phyloP scores from a whole-genome alignment of 1,140 invertebrate genomes.

The Steinernema khuongi region DNA sequence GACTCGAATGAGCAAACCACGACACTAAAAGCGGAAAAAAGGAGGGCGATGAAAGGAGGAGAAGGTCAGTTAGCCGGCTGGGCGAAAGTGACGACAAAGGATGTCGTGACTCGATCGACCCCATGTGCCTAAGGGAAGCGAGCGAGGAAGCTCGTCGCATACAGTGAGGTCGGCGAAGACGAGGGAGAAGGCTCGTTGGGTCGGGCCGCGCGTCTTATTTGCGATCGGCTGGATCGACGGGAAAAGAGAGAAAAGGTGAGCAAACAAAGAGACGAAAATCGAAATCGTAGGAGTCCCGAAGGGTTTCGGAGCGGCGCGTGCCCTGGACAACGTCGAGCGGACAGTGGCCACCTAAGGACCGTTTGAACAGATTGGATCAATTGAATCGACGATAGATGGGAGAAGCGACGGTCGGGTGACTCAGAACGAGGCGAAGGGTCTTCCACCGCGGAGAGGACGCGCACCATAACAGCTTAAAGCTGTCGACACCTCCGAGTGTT shows the following conservation, averaged over 20 bases:
- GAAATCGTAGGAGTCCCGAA: not conserved
- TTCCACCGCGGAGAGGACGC: too few relatives aligned
- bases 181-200: not conserved
- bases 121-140: not conserved
- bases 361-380: not conserved
- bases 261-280: conserved; percentile 7
- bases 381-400: not conserved
- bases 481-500: too few relatives aligned
- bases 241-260: not conserved
- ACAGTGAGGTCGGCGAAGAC: not conserved
- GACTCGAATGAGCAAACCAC: too few relatives aligned
- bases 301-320: not conserved
- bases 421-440: not conserved
- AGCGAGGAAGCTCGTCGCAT: not conserved
- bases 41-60: too few relatives aligned
- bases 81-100: too few relatives aligned
- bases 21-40: too few relatives aligned
- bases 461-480: too few relatives aligned
- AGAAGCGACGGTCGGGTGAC: not conserved
- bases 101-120: not conserved
- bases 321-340: not conserved
- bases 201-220: not conserved
- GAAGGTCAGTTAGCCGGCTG: not conserved
- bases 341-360: not conserved
- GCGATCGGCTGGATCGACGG: not conserved